Evolutionary conservation across 2,888 invertebrate species (phyloP).

Genomic region (Pegoplata infirma): DNA sequence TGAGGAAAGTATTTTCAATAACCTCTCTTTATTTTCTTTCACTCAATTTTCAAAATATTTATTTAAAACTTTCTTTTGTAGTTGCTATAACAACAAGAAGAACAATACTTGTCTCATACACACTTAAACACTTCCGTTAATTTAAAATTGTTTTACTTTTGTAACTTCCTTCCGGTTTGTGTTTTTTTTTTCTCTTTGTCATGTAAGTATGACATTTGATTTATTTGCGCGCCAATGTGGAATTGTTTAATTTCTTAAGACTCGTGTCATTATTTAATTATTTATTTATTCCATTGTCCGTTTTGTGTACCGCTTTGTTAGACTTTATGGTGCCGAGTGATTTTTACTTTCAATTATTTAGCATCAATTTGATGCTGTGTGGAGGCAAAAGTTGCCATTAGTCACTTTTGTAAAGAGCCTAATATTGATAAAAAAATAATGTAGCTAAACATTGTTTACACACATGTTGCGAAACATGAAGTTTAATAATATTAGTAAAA

Average conservation of each 20-base stretch:
- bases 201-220: background rate
- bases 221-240: background rate
- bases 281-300: background rate
- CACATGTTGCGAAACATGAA: background rate
- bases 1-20: background rate
- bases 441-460: background rate
- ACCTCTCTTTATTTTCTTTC: background rate
- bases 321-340: slow-evolving; percentile 39
- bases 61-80: background rate
- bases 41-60: background rate
- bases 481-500: background rate
- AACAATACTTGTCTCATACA: background rate
- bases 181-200: background rate
- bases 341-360: background rate
- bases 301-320: background rate
- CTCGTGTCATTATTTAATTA: background rate
- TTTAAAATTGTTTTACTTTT: background rate
- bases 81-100: background rate
- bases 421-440: too few relatives aligned
- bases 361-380: background rate
- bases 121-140: background rate
- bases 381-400: background rate
- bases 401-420: background rate
- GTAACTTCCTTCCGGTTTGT: background rate
- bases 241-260: background rate